A percentile compares a stretch with the other conserved stretches of the same genome.
Conservation (phyloP, 2,113 vertebrate species). For the Atherinomorus stipes region DNA sequence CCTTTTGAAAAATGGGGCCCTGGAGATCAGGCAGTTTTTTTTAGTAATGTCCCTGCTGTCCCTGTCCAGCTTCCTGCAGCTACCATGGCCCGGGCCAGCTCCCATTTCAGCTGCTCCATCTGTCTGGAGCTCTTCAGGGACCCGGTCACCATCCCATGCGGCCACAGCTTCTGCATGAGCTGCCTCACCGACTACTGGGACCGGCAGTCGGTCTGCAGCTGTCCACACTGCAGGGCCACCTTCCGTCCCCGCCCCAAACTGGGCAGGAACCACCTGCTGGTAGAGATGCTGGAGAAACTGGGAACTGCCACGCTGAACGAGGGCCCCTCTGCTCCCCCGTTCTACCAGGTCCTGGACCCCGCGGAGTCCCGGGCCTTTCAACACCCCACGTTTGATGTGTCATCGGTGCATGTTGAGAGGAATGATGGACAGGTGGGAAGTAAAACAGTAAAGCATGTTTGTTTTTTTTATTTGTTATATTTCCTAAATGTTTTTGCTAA, state of each 20-base stretch:
- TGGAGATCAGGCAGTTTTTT: no score
- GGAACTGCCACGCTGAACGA: not conserved
- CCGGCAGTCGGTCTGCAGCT: not conserved
- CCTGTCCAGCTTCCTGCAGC: not conserved
- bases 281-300: constrained; percentile 19
- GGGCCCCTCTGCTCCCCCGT: constrained; percentile 27
- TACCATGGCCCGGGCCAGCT: not conserved
- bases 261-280: constrained; percentile 32
- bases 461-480: not conserved
- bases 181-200: constrained; percentile 31
- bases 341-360: not conserved
- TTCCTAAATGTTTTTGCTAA: not conserved
- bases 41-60: not conserved
- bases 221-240: constrained; percentile 27
- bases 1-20: no score
- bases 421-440: constrained; percentile 1
- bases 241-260: constrained; percentile 30
- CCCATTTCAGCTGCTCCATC: constrained; percentile 35
- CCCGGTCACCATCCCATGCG: constrained; percentile 34
- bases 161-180: constrained; percentile 41
- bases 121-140: constrained; percentile 17
- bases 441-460: not conserved
- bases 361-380: not conserved
- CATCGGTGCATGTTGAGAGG: not conserved
- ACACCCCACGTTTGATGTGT: constrained; percentile 23